Base-by-base conservation (phyloP, 2,888 invertebrate species). In the Drosophila nigricruria region DNA sequence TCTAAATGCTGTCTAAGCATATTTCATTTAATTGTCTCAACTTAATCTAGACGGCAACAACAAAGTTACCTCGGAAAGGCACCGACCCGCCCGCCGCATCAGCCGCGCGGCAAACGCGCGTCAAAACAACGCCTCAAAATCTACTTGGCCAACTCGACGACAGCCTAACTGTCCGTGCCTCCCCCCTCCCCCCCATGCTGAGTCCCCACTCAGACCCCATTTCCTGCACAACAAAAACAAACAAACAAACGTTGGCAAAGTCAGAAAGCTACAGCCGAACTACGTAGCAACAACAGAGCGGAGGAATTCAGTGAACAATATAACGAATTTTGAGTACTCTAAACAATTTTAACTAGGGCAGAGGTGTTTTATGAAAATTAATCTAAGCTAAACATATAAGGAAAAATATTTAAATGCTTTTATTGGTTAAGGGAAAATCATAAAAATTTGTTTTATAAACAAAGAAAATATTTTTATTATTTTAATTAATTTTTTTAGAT, bases 111-210 rank as follows among this genome's bases (percentile, higher is more conserved):
- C 70, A 75, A 76, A 75, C 62, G 57, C 62, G 57, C 74, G 81
- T 82, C 82, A 84, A 86, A 84, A 82, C 80, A 88, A 88, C 80
- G 82, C 82, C 82, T 79, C 70, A 65, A 78, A 86, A 71, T 86
- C 53, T 80, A 68, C 70, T 83, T 71, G 64, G 58, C 70, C 66
- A 66, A 70, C 62, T 58, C 40, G 34, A 27, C 50, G 52, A 73
- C 42, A 62, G 59, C 50, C 58, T 50, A 50, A 63, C 75, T 57
- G 52, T 30, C 50, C 9, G 27, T 30, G 16, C 38, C 57, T 40
- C 36, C 42, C 27, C 59, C 38, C 14, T 27, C 57, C 36, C 36
- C 42, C 27, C 59, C 38, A n/a, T 27, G n/a, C 16, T 8, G 18
- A 30, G 2, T 10, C n/a, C 9, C 32, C n/a, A 30, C 40, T 59